A percentile compares a stretch with the other conserved stretches of the same genome.
These are phyloP conservation scores for Enteromius treurensis DNA, from an alignment of 2,797 vertebrate species.

Conservation along the genomic window DNA sequence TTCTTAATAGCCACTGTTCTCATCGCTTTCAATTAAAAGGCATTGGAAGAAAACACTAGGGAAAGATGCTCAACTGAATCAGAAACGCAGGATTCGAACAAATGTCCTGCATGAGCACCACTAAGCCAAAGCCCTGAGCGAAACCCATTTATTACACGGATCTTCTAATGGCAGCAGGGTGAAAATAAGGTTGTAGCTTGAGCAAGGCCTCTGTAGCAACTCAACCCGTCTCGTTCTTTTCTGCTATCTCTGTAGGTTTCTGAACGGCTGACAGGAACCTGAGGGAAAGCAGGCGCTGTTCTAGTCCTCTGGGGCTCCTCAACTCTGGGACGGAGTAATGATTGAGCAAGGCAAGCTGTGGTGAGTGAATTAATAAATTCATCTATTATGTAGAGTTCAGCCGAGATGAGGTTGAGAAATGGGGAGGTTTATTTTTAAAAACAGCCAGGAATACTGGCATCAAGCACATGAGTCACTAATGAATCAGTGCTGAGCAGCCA, in stretches of 20 bases:
- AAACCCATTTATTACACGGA: conserved; percentile 29
- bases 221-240: conserved; percentile 35
- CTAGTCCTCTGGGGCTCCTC: conserved; percentile 39
- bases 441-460: conserved; percentile 71
- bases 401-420: conserved; percentile 26
- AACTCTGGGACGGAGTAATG: conserved; percentile 21
- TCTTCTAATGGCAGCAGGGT: background rate
- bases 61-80: background rate
- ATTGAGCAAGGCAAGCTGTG: conserved; percentile 49
- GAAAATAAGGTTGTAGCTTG: conserved; percentile 4
- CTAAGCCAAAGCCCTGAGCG: conserved; percentile 2
- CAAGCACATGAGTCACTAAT: conserved; percentile 71
- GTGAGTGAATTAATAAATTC: conserved; percentile 41
- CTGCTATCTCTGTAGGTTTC: conserved; percentile 24
- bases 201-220: background rate
- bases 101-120: background rate
- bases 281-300: conserved; percentile 55
- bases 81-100: background rate
- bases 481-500: conserved; percentile 53
- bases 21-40: conserved; percentile 22
- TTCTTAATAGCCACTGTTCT: conserved; percentile 14
- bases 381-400: conserved; percentile 19
- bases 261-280: conserved; percentile 46
- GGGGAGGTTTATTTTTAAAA: conserved; percentile 65
- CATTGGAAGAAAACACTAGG: conserved; percentile 7